Percentiles rank a stretch among this genome's conserved stretches.
These are phyloP conservation scores for Coregonus clupeaformis DNA, from an alignment of 2,113 vertebrate species.

Conservation along the genomic window DNA sequence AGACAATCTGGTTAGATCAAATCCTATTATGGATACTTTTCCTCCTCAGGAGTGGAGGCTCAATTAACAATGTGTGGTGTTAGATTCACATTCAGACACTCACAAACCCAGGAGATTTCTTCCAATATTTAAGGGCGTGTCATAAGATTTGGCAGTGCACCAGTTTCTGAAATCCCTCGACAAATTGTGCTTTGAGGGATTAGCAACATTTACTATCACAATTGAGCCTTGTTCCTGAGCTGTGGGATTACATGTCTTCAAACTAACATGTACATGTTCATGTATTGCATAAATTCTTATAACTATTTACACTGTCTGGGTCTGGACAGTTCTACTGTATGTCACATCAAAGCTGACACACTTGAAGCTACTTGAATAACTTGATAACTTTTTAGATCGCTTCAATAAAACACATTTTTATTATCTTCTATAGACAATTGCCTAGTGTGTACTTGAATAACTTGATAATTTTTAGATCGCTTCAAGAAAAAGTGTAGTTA, in stretches of 20 bases:
- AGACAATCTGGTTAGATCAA: slow-evolving; percentile 69
- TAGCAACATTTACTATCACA: slow-evolving; percentile 66
- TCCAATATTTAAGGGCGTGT: slow-evolving; percentile 65
- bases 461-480: not conserved
- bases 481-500: too few relatives aligned
- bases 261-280: slow-evolving; percentile 36
- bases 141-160: slow-evolving; percentile 56
- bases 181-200: slow-evolving; percentile 63
- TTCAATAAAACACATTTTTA: slow-evolving; percentile 46
- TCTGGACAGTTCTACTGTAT: slow-evolving; percentile 43
- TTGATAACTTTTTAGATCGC: slow-evolving; percentile 36
- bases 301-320: slow-evolving; percentile 38
- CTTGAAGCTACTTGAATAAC: slow-evolving; percentile 56
- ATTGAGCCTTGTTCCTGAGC: slow-evolving; percentile 50
- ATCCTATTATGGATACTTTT: slow-evolving; percentile 66
- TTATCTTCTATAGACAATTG: not conserved
- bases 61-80: slow-evolving; percentile 67
- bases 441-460: not conserved
- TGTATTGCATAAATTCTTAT: slow-evolving; percentile 51
- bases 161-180: slow-evolving; percentile 51
- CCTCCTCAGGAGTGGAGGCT: slow-evolving; percentile 52
- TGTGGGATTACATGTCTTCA: slow-evolving; percentile 46
- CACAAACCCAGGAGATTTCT: slow-evolving; percentile 48
- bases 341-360: slow-evolving; percentile 65
- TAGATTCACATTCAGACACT: slow-evolving; percentile 64